Evolutionary conservation across 2,797 vertebrate genomes (phyloP), one percentile per base, ranked within the genome.

Genomic region (Sarcophilus harrisii): DNA sequence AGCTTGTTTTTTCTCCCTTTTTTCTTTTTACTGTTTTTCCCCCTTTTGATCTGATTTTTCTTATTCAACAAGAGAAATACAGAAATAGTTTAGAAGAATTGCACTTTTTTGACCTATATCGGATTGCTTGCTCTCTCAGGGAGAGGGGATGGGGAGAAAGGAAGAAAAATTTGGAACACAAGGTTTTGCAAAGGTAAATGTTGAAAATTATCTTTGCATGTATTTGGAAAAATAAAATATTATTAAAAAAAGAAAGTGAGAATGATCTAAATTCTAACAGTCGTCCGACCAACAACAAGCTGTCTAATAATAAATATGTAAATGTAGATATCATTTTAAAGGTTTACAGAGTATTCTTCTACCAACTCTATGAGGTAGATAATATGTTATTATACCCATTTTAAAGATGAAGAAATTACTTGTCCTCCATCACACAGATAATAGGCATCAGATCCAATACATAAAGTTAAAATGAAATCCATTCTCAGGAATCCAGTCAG

Each of bases 241-340:
- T 55, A 55, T 55, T 55, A 55, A 55, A 55, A 55, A 49, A 1
- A 58, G 24, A 92, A 52, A 30, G 24, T 21, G 90, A 54, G 57
- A 73, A 52, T 4, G 52, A 93, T 1, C 29, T 58, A 29, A 27
- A 66, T n/a, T 60, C 93, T 87, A 62, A 9, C 27, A 32, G 18
- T 6, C 32, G 32, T 57, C 29, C n/a, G 9, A 57, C 27, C 12
- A 3, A 28, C 52, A 94, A 73, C 11, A 32, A 57, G 57, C 14
- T 3, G 13, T 89, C 57, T 90, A 92, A 94, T 81, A 93, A 57
- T 62, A 96, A 97, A 81, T 45, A 95, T 91, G 87, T 58, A 59
- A 55, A 62, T 73, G 55, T 60, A 90, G 38, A 58, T 59, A 52
- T 91, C 52, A 52, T 21, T 87, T 91, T 92, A 92, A 92, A 91